Evolutionary conservation across 2,797 vertebrate species (phyloP), one percentile per base, ranked within the genome.

Genomic region (Pelochelys cantorii): DNA sequence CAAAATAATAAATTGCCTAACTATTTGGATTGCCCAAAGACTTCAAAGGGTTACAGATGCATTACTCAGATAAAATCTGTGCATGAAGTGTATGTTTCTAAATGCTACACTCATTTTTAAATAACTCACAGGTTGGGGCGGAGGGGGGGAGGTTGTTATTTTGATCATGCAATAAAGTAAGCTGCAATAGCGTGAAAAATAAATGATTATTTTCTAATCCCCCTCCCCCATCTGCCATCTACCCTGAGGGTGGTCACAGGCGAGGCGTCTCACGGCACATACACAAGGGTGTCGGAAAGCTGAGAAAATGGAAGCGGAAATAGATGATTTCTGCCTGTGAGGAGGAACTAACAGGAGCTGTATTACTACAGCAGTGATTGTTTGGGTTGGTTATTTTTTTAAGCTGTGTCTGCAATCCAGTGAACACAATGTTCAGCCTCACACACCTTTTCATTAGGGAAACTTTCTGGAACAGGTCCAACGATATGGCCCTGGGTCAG

Each of bases 101-200:
- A 97, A 96, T 93, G 93, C 96, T 97, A 93, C 56, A 12, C 93
- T 97, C 93, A 10, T 90, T 93, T 96, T 97, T 96, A 93, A 97
- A 96, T 97, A 96, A 95, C 90, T 96, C 93, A 86, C 92, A 98
- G 97, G 95, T 96, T 92, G 97, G 42, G 42, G 42, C 8, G 42
- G 42, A 8, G 42, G 42, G 42, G 42, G 42, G 42, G 42, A 48
- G 42, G 42, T 48, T 42, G 42, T 42, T 94, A 92, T 97, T 97
- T 95, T 82, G 42, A 90, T 90, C 2, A 0, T 90, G 89, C 37
- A 65, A 89, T 93, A 96, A 97, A 95, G 89, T 92, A 95, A 92
- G 86, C 83, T 56, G 91, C 86, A 85, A 82, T 89, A 97, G 97
- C 95, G 91, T 97, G 94, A 97, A 96, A 98, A 98, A 95, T 0